Conservation (phyloP, 2,888 invertebrate species). For the Anoplius nigerrimus region DNA sequence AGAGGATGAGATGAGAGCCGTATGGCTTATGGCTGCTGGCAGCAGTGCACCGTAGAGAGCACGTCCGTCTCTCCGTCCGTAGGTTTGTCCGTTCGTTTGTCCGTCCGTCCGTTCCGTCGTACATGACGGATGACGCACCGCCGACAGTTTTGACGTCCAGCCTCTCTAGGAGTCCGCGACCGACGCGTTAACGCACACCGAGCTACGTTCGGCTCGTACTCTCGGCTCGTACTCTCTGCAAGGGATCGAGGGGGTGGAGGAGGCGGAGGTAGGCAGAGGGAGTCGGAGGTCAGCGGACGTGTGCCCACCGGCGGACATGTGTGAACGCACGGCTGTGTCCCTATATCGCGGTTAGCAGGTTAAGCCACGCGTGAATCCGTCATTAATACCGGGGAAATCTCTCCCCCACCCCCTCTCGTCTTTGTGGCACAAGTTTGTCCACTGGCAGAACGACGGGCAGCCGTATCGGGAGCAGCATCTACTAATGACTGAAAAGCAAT, state of each 20-base stretch:
- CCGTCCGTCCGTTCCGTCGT: conserved; percentile 61
- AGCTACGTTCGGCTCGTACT: conserved; percentile 3
- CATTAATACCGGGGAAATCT: conserved; percentile 61
- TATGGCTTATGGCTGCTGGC: conserved; percentile 58
- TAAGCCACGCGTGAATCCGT: conserved; percentile 72
- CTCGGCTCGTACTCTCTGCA: background rate
- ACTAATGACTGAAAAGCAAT: too few species aligned
- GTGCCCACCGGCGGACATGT: background rate
- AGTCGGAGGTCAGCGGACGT: conserved; percentile 14
- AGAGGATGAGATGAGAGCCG: conserved; percentile 48
- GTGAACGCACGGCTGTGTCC: too few species aligned
- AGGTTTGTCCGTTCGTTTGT: conserved; percentile 55
- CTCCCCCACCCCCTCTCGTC: background rate
- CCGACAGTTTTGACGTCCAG: conserved; percentile 67
- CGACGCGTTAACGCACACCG: conserved; percentile 39
- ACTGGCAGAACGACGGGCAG: background rate
- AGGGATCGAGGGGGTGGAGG: conserved; percentile 1
- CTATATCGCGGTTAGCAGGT: conserved; percentile 58
- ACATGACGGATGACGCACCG: conserved; percentile 69
- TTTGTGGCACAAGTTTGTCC: background rate
- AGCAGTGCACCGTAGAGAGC: conserved; percentile 61
- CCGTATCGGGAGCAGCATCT: too few species aligned
- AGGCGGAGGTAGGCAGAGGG: background rate
- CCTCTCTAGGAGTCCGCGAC: conserved; percentile 52
- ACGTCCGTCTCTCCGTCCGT: conserved; percentile 36